phyloP scores from a whole-genome alignment of 2,113 vertebrate species.

The Speoplatyrhinus poulsoni region DNA sequence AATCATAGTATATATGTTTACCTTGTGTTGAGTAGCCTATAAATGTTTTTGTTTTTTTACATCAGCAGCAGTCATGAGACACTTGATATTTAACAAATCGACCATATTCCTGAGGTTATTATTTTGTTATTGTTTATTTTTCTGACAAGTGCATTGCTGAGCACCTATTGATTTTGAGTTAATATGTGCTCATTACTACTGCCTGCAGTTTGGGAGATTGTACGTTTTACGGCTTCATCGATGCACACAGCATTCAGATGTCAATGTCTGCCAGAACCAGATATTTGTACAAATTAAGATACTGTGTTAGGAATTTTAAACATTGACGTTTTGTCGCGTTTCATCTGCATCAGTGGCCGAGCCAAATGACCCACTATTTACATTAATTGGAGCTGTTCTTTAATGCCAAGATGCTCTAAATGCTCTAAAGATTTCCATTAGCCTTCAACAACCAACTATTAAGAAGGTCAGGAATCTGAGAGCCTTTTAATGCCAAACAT shows the following conservation, averaged over 20 bases:
- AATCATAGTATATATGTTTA: too few species aligned
- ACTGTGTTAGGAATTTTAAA: background rate
- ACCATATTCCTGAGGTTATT: too few species aligned
- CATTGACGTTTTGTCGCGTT: background rate
- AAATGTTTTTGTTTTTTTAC: too few species aligned
- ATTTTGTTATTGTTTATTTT: too few species aligned
- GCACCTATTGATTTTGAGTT: background rate
- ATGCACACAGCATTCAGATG: background rate
- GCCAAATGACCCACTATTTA: background rate
- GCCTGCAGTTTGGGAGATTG: slow-evolving; percentile 6
- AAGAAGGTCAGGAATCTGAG: background rate
- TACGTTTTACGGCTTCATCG: background rate
- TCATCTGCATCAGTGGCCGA: background rate
- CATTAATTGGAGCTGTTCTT: background rate
- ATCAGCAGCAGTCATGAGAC: too few species aligned
- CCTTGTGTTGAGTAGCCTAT: too few species aligned
- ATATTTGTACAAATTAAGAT: background rate
- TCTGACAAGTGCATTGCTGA: background rate
- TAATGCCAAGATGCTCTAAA: slow-evolving; percentile 9
- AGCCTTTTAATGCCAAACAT: slow-evolving; percentile 1
- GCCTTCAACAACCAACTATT: background rate
- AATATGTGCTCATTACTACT: background rate
- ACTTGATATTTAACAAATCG: too few species aligned
- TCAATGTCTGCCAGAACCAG: background rate
- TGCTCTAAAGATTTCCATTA: background rate